Conservation (phyloP, 1,140 invertebrate species). For the Drosophila fuyamai region DNA sequence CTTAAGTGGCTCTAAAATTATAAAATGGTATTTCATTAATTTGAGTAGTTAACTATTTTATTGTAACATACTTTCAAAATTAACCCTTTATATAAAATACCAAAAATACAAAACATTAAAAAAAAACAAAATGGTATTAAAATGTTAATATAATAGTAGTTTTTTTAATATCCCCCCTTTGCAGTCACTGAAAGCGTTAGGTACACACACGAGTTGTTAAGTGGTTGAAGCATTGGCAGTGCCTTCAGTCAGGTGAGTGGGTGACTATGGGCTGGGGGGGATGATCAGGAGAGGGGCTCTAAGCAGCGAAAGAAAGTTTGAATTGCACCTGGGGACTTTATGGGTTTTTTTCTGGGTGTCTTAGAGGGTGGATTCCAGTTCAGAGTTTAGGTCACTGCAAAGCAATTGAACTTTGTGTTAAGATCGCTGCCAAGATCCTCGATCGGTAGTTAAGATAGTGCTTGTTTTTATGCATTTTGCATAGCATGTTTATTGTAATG, state of each 20-base stretch:
- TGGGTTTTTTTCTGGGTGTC: conserved; percentile 23
- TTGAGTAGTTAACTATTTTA: too few species aligned
- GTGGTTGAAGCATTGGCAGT: conserved; percentile 55
- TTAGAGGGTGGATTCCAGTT: conserved; percentile 47
- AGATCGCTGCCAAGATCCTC: conserved; percentile 10
- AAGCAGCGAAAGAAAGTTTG: conserved; percentile 46
- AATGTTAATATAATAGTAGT: too few species aligned
- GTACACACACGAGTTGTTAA: conserved; percentile 65
- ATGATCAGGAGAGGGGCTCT: conserved; percentile 3
- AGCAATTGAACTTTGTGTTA: conserved; percentile 43
- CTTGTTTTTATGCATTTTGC: conserved; percentile 1
- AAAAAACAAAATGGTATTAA: too few species aligned
- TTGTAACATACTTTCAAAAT: too few species aligned
- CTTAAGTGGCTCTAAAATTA: too few species aligned
- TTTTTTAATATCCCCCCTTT: not conserved
- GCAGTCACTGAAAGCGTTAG: not conserved
- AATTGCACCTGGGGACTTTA: conserved; percentile 27
- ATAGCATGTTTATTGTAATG: conserved; percentile 3
- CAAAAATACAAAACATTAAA: too few species aligned
- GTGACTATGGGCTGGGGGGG: conserved; percentile 1
- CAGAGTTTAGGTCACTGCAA: conserved; percentile 43
- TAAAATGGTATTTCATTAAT: too few species aligned
- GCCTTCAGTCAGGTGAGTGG: conserved; percentile 27
- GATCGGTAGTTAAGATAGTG: conserved; percentile 19
- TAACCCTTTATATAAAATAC: too few species aligned